phyloP scores from a whole-genome alignment of 1,140 invertebrate genomes.

The Ostrea denselamellosa region DNA sequence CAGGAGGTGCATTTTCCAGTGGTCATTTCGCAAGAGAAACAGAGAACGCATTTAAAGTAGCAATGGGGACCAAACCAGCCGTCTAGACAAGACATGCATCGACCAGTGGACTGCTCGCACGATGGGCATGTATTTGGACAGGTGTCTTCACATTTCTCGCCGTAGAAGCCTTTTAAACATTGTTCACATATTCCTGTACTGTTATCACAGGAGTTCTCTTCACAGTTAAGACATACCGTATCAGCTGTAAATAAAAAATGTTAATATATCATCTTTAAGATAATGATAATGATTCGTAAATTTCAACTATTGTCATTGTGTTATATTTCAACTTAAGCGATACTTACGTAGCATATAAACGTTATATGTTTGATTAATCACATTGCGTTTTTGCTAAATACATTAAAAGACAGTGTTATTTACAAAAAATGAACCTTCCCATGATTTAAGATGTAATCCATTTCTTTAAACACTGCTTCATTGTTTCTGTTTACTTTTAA shows the following conservation, averaged over 20 bases:
- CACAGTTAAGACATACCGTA: not conserved
- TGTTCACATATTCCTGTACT: conserved; percentile 4
- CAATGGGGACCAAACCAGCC: conserved; percentile 46
- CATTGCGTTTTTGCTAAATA: not conserved
- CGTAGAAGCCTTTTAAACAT: conserved; percentile 12
- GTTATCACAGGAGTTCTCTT: conserved; percentile 13
- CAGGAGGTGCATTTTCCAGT: conserved; percentile 9
- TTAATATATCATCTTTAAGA: too few species aligned
- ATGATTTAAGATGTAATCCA: conserved; percentile 10
- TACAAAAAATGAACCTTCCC: not conserved
- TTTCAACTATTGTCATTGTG: too few species aligned
- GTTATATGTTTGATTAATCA: not conserved
- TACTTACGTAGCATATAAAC: too few species aligned
- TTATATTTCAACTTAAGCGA: too few species aligned
- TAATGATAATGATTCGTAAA: too few species aligned
- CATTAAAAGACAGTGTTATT: not conserved
- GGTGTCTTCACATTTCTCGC: conserved; percentile 50
- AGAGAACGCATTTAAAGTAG: conserved; percentile 62
- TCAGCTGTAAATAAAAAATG: not conserved
- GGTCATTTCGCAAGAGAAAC: not conserved
- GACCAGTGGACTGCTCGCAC: conserved; percentile 53
- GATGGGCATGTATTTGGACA: conserved; percentile 54
- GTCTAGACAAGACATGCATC: conserved; percentile 44
- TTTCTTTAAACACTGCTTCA: not conserved
- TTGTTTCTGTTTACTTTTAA: not conserved